Conservation (phyloP, 2,113 vertebrate genomes). For the Pseudonaja textilis region DNA sequence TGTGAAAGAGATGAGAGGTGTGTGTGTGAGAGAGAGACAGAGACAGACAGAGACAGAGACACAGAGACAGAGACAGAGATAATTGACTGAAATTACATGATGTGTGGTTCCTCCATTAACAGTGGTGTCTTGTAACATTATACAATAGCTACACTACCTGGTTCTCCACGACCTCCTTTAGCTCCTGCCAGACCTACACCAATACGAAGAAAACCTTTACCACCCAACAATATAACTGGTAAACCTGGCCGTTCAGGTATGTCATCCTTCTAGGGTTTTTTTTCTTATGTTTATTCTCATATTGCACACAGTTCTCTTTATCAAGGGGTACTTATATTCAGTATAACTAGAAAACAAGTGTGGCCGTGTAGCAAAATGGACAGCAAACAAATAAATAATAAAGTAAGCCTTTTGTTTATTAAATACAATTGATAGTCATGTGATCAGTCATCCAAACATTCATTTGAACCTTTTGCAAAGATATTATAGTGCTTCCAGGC, state of each 20-base stretch:
- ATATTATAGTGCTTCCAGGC: neutral
- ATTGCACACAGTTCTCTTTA: neutral
- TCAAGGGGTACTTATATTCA: neutral
- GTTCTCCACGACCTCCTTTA: conserved; percentile 48
- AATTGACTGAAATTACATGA: neutral
- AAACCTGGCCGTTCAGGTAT: conserved; percentile 75
- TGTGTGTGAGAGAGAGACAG: neutral
- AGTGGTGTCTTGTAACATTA: conserved; percentile 45
- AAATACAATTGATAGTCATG: neutral
- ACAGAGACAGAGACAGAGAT: neutral
- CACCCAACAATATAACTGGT: conserved; percentile 71
- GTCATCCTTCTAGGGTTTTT: neutral
- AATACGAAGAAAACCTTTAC: conserved; percentile 69
- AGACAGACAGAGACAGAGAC: no score
- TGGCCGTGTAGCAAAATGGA: neutral
- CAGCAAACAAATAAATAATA: neutral
- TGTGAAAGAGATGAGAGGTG: no score
- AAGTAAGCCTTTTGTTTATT: neutral
- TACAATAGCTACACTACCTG: conserved; percentile 54
- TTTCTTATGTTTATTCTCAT: neutral
- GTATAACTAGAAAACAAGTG: neutral
- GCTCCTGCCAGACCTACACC: conserved; percentile 60
- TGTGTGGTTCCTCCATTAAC: conserved; percentile 26
- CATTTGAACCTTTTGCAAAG: neutral
- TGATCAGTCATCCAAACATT: neutral